Percentiles rank a stretch among this genome's conserved stretches.
Evolutionary conservation across 30 jellyfish, hydroid and myxozoan genomes (phyloP).

Genomic region (Hydractinia symbiolongicarpus): DNA sequence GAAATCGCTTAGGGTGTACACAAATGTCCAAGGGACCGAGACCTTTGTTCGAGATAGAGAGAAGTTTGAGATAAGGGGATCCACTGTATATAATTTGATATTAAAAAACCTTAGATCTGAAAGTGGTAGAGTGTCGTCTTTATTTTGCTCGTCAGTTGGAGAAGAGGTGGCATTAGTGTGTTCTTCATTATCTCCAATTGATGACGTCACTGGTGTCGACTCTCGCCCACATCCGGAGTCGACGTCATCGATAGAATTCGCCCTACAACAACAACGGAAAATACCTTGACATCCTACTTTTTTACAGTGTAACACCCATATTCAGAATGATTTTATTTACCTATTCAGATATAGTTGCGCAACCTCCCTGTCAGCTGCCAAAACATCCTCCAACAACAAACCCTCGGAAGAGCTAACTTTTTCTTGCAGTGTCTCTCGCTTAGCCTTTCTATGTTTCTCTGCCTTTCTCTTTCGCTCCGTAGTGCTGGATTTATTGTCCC

Average conservation of each 20-base stretch:
- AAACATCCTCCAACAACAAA: constrained; percentile 73
- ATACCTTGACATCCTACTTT: no score
- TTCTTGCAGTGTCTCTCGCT: not conserved
- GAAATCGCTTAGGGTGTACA: no score
- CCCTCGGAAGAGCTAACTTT: constrained; percentile 53
- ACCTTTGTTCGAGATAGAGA: no score
- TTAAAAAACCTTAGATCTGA: not conserved
- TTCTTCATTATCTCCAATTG: not conserved
- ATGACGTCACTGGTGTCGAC: constrained; percentile 53
- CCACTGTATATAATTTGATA: no score
- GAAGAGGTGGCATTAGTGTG: not conserved
- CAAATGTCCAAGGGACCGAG: no score
- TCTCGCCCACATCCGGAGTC: constrained; percentile 79
- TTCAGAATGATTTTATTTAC: constrained; percentile 7
- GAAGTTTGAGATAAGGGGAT: no score
- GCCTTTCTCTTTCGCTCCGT: not conserved
- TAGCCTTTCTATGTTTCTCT: not conserved
- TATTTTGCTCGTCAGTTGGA: not conserved
- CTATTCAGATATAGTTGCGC: constrained; percentile 82
- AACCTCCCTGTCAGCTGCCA: constrained; percentile 81
- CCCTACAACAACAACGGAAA: not conserved
- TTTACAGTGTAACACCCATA: no score
- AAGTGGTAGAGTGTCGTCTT: constrained; percentile 15
- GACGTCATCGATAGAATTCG: constrained; percentile 33
- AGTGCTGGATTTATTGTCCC: not conserved